phyloP scores from a whole-genome alignment of 2,113 vertebrate genomes.

The human (Homo sapiens) region GRCh38 chr2:199861001-199861500 shows the following conservation, averaged over 20 bases:
- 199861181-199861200: background rate
- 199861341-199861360: slow-evolving; percentile 81
- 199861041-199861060: slow-evolving; percentile 1
- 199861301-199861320: slow-evolving; percentile 12
- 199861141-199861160: background rate
- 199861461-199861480: slow-evolving; percentile 40
- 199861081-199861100: slow-evolving; percentile 4
- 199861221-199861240: background rate
- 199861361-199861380: slow-evolving; percentile 68
- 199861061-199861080: background rate
- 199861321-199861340: slow-evolving; percentile 60
- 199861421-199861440: background rate
- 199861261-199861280: background rate
- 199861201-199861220: background rate
- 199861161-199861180: background rate
- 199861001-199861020: background rate
- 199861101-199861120: slow-evolving; percentile 17
- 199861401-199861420: slow-evolving; percentile 29
- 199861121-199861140: background rate
- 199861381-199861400: background rate
- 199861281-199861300: slow-evolving; percentile 24
- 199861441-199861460: background rate
- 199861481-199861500: background rate
- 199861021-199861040: background rate
- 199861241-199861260: background rate